Percentiles rank a stretch among this genome's conserved stretches.
phyloP scores from a whole-genome alignment of 30 jellyfish, hydroid and myxozoan species.

The Turritopsis dohrnii region DNA sequence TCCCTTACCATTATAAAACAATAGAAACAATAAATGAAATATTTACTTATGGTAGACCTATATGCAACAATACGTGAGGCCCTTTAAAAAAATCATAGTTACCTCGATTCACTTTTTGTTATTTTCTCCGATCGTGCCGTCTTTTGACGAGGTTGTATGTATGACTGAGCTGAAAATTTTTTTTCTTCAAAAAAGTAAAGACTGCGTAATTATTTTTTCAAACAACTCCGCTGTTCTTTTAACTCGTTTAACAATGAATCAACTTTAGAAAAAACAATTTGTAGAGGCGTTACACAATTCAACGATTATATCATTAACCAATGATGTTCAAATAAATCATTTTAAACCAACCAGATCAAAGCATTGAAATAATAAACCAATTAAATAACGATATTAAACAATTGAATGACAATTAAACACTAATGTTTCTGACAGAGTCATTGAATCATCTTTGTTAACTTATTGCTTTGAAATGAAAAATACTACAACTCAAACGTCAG shows the following conservation, averaged over 20 bases:
- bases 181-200: background rate
- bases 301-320: slow-evolving; percentile 7
- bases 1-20: background rate
- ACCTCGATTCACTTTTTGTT: background rate
- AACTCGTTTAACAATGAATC: background rate
- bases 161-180: background rate
- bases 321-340: background rate
- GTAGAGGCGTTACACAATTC: slow-evolving; percentile 28
- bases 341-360: slow-evolving; percentile 9
- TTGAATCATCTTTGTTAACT: background rate
- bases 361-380: slow-evolving; percentile 6
- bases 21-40: background rate
- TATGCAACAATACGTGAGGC: background rate
- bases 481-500: background rate
- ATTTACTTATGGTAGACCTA: background rate
- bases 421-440: slow-evolving; percentile 16
- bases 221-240: slow-evolving; percentile 19
- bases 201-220: slow-evolving; percentile 7
- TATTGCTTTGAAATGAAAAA: background rate
- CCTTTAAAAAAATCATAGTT: background rate
- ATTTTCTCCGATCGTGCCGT: background rate
- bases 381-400: slow-evolving; percentile 7
- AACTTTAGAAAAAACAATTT: slow-evolving; percentile 17
- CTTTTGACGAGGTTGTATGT: background rate
- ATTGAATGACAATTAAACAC: slow-evolving; percentile 8